Percentiles rank a stretch among this genome's conserved stretches.
Conservation (phyloP, 53 echinoderm and acorn worm genomes). For the Astropecten irregularis region DNA sequence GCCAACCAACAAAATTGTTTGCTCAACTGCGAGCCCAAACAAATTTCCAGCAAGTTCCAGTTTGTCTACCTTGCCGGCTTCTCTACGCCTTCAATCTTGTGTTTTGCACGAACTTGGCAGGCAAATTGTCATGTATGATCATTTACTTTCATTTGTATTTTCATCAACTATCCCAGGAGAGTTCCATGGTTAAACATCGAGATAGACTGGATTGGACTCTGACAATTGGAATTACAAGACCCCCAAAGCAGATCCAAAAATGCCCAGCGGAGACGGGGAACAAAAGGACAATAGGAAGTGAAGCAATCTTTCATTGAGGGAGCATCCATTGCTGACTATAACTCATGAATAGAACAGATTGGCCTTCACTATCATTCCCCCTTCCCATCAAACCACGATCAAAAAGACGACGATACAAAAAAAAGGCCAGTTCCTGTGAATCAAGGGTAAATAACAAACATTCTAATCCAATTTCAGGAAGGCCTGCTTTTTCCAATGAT, state of each 20-base stretch:
- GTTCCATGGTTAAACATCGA: conserved; percentile 8
- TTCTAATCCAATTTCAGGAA: conserved; percentile 56
- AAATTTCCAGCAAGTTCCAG: too few species aligned
- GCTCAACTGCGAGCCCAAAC: too few species aligned
- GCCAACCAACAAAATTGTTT: too few species aligned
- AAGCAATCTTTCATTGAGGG: conserved; percentile 23
- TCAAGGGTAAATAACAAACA: conserved; percentile 44
- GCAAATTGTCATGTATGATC: too few species aligned
- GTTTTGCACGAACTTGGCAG: background rate
- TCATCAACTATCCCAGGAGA: too few species aligned
- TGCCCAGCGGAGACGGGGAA: conserved; percentile 21
- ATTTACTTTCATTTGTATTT: background rate
- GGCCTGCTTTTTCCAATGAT: conserved; percentile 26
- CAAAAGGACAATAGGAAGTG: conserved; percentile 29
- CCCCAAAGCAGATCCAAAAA: conserved; percentile 11
- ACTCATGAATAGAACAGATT: conserved; percentile 29
- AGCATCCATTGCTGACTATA: conserved; percentile 6
- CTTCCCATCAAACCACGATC: too few species aligned
- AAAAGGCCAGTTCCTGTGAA: background rate
- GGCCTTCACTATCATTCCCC: conserved; percentile 20
- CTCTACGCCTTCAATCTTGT: background rate
- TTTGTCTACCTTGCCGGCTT: too few species aligned
- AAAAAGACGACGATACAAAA: background rate
- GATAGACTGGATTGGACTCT: conserved; percentile 17
- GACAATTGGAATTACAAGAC: conserved; percentile 41